Evolutionary conservation across 1,140 invertebrate genomes (phyloP).

Genomic region (Drosophila sechellia): DNA sequence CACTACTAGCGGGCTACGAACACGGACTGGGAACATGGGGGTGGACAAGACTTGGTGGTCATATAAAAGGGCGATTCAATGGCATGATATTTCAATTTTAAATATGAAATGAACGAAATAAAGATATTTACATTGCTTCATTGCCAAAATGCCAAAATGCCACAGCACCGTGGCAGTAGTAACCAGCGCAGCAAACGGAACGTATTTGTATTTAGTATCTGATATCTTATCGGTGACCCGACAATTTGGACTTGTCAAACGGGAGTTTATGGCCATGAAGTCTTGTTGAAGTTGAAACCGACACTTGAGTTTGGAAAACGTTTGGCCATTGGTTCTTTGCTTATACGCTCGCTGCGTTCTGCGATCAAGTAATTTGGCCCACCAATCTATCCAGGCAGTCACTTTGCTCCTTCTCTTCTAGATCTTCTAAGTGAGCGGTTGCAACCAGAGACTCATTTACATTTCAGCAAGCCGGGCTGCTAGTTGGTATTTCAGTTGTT

Average conservation of each 20-base stretch:
- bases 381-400: not conserved
- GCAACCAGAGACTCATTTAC: conserved; percentile 39
- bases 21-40: not conserved
- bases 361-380: conserved; percentile 25
- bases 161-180: not conserved
- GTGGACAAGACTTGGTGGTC: not conserved
- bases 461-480: conserved; percentile 20
- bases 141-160: not conserved
- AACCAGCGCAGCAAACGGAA: not conserved
- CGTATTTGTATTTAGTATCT: conserved; percentile 10
- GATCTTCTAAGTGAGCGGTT: conserved; percentile 4
- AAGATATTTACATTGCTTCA: not conserved
- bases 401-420: not conserved
- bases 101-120: not conserved
- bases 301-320: not conserved
- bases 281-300: conserved; percentile 22
- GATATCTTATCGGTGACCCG: conserved; percentile 12
- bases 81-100: not conserved
- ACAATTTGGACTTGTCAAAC: not conserved
- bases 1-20: not conserved
- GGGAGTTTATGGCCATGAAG: conserved; percentile 2
- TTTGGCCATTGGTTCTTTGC: not conserved
- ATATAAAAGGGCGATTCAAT: not conserved
- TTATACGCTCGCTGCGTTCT: conserved; percentile 11
- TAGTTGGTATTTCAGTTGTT: conserved; percentile 40